These are phyloP conservation scores for Brachionus manjavacas DNA, from an alignment of 1,140 invertebrate species.

Conservation along the genomic window DNA sequence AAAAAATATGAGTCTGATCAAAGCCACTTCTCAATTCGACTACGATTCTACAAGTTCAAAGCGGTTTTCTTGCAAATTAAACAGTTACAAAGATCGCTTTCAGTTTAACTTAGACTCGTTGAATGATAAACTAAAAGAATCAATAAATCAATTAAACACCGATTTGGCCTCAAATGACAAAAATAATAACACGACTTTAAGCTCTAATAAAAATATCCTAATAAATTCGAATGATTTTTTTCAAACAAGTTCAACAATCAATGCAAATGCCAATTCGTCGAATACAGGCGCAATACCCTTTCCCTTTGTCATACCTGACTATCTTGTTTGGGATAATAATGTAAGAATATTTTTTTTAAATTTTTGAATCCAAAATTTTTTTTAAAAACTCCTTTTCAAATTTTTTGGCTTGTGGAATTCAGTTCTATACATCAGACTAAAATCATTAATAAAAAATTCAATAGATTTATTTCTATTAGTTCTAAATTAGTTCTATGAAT, in stretches of 20 bases:
- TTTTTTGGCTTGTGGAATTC: no score
- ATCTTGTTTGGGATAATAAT: slow-evolving; percentile 29
- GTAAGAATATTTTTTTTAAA: not conserved
- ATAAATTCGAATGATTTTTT: slow-evolving; percentile 23
- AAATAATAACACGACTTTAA: slow-evolving; percentile 6
- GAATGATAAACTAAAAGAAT: slow-evolving; percentile 9
- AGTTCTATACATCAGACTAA: no score
- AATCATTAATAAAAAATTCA: no score
- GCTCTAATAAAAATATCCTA: not conserved
- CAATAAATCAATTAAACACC: not conserved
- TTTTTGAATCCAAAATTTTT: not conserved
- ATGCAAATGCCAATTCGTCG: not conserved
- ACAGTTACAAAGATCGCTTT: slow-evolving; percentile 17
- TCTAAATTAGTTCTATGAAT: no score
- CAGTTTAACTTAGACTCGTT: slow-evolving; percentile 9
- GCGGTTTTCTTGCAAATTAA: slow-evolving; percentile 4
- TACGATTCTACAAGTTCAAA: not conserved
- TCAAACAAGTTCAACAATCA: not conserved
- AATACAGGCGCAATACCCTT: not conserved
- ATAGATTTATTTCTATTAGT: no score
- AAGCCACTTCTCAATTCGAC: not conserved
- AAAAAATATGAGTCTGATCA: slow-evolving; percentile 8
- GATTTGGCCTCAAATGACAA: slow-evolving; percentile 12
- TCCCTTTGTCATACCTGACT: slow-evolving; percentile 32
- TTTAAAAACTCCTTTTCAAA: not conserved